phyloP scores from a whole-genome alignment of 2,888 invertebrate genomes.

The Malachius bipustulatus region DNA sequence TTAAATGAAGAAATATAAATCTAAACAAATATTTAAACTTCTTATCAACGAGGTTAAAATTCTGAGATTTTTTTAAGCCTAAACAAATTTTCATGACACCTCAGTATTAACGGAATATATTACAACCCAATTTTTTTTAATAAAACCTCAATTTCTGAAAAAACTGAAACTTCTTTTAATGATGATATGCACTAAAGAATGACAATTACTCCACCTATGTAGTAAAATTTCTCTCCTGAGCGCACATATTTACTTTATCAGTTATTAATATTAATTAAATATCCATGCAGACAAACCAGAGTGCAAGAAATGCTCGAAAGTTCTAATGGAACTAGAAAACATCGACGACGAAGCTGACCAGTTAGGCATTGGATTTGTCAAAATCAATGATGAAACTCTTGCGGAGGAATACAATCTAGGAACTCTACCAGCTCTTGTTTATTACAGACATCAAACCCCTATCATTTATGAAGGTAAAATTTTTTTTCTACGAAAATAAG shows the following conservation, averaged over 20 bases:
- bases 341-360: slow-evolving; percentile 93
- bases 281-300: slow-evolving; percentile 68
- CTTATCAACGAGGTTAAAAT: too few relatives aligned
- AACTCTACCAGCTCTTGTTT: slow-evolving; percentile 75
- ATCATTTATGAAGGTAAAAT: slow-evolving; percentile 81
- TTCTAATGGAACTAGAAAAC: slow-evolving; percentile 81
- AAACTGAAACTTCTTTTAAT: too few relatives aligned
- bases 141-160: too few relatives aligned
- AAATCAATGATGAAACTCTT: slow-evolving; percentile 81
- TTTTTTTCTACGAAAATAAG: neutral
- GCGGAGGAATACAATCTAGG: slow-evolving; percentile 90
- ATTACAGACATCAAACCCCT: slow-evolving; percentile 88
- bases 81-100: too few relatives aligned
- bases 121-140: too few relatives aligned
- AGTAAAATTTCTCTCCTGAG: neutral
- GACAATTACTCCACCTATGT: too few relatives aligned
- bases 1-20: too few relatives aligned
- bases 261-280: neutral
- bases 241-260: neutral
- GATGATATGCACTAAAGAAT: too few relatives aligned
- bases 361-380: slow-evolving; percentile 86
- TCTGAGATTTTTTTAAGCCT: too few relatives aligned
- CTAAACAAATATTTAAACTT: too few relatives aligned
- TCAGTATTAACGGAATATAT: too few relatives aligned
- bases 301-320: slow-evolving; percentile 85